A percentile compares a stretch with the other conserved stretches of the same genome.
Evolutionary conservation across 2,113 vertebrate genomes (phyloP).

Genomic region (Hystrix brachyura): DNA sequence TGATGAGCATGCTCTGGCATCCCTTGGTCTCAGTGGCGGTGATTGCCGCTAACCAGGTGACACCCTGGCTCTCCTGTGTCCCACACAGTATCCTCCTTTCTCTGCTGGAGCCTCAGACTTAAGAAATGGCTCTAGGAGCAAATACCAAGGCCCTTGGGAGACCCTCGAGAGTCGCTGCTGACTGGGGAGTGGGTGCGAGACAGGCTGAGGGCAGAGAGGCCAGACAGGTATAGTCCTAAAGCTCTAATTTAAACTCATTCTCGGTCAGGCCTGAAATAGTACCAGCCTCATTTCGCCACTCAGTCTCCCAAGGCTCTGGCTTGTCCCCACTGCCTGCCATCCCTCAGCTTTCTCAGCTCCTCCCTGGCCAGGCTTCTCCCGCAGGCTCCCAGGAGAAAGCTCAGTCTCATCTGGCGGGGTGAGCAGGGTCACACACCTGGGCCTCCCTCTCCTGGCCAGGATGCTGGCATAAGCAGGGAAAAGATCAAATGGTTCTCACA

Average conservation of each 20-base stretch:
- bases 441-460: background rate
- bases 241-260: background rate
- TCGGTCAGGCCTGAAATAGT: background rate
- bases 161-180: background rate
- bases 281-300: background rate
- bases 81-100: background rate
- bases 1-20: too few relatives aligned
- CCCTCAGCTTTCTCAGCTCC: background rate
- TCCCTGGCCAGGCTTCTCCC: background rate
- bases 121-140: background rate
- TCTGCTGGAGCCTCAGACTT: background rate
- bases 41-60: background rate
- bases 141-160: background rate
- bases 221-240: background rate
- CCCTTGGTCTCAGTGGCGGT: background rate
- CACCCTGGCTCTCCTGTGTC: background rate
- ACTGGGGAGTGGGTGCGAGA: background rate
- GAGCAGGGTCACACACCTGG: background rate
- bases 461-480: background rate
- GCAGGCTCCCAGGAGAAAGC: background rate
- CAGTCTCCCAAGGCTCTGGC: background rate
- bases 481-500: background rate
- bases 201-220: background rate
- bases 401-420: background rate
- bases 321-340: background rate